Evolutionary conservation across 2,113 vertebrate species (phyloP), one percentile per base, ranked within the genome.

Genomic region (Ginglymostoma cirratum): DNA sequence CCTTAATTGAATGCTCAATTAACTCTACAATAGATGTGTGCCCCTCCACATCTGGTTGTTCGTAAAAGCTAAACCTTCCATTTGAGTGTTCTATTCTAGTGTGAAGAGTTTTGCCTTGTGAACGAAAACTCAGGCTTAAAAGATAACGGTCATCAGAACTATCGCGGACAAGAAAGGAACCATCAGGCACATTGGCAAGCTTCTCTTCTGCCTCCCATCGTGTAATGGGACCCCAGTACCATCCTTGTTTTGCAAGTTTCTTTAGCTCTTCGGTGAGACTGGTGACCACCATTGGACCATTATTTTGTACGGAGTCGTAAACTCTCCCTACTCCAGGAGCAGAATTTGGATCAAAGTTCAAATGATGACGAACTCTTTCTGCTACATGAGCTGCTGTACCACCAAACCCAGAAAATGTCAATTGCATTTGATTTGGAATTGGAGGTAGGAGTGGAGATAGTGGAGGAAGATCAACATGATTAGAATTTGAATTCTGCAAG

Each of bases 201-300:
- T 99, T 99, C 96, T 99, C 99, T 96, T 99, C 99, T 0, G 99
- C 99, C 96, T 99, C 99, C 99, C 99, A 99, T 89, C 99, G 98
- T 0, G 99, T 99, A 97, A 99, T 99, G 0, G 99, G 99, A 3
- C 99, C 99, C 99, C 99, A 99, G 98, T 99, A 99, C 99, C 99
- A 99, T 87, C 99, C 99, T 97, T 99, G 99, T 96, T 98, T 98
- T 0, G 99, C 99, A 94, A 99, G 98, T 96, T 99, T 99, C 97
- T 99, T 99, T 96, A 99, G 98, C 98, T 99, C 99, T 97, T 99
- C 98, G 0, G 99, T 99, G 96, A 99, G 98, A 97, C 99, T 99
- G 7, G 99, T 99, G 96, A 99, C 99, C 21, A 99, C 98, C 98
- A 99, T 98, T 52, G 98, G 98, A n/a, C 99, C 99, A 1, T 98